phyloP scores from a whole-genome alignment of 92 coral and sea anemone species.

The Desmophyllum pertusum region DNA sequence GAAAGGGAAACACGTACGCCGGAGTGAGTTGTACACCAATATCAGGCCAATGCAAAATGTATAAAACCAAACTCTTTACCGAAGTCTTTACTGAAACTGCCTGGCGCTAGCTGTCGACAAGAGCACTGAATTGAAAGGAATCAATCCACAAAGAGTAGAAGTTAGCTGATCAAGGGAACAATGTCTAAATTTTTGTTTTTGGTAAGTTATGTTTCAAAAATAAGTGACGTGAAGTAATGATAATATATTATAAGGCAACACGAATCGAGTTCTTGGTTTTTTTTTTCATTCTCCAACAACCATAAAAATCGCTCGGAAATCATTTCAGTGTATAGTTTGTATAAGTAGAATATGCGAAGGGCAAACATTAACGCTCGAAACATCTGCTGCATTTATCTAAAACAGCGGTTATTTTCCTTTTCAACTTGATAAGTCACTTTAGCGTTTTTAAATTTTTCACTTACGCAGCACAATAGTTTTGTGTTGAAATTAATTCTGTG shows the following conservation, averaged over 20 bases:
- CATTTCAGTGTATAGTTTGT: no score
- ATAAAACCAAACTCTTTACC: not conserved
- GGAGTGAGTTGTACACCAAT: not conserved
- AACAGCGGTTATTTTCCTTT: not conserved
- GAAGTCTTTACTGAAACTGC: not conserved
- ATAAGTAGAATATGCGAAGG: no score
- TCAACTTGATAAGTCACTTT: not conserved
- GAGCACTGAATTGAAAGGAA: not conserved
- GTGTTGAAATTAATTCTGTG: no score
- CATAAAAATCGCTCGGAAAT: no score
- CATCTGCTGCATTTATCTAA: not conserved
- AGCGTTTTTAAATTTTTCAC: no score
- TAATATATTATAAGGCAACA: no score
- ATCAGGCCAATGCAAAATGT: not conserved
- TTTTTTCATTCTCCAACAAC: not conserved
- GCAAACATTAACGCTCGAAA: not conserved
- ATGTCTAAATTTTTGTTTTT: not conserved
- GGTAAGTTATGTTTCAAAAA: constrained; percentile 1
- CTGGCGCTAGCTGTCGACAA: not conserved
- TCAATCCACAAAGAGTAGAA: not conserved
- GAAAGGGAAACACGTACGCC: not conserved
- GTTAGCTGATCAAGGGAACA: not conserved
- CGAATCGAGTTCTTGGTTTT: not conserved
- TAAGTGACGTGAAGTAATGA: not conserved
- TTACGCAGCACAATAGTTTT: no score